Percentiles rank a stretch among this genome's conserved stretches.
Conservation (phyloP, 2,113 vertebrate species). For the Bombycilla garrulus region DNA sequence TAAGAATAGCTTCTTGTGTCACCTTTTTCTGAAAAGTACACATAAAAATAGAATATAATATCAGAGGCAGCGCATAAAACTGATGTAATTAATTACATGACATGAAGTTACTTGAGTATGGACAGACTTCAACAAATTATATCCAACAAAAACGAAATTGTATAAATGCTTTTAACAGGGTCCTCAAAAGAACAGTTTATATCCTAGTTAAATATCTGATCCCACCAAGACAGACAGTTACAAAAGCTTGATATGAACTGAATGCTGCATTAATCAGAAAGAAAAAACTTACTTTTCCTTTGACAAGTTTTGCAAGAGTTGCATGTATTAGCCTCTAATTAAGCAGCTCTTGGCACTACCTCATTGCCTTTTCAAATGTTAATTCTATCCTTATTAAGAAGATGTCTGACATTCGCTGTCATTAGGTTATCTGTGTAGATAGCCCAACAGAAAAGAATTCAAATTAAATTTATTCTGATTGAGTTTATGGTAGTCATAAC, state of each 20-base stretch:
- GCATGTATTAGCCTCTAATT: constrained; percentile 26
- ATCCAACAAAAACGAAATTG: background rate
- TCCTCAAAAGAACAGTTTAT: background rate
- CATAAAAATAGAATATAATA: constrained; percentile 21
- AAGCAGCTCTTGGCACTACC: constrained; percentile 7
- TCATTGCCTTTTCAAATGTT: background rate
- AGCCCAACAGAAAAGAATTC: background rate
- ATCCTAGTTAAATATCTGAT: background rate
- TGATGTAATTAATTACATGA: background rate
- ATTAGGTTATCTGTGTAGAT: constrained; percentile 3
- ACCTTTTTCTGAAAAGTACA: constrained; percentile 2
- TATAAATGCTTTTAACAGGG: background rate
- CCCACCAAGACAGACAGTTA: background rate
- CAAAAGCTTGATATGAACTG: background rate
- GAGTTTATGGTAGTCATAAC: background rate
- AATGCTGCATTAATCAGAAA: background rate
- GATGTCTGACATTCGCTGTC: background rate
- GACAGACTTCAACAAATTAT: background rate
- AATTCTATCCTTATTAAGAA: constrained; percentile 24
- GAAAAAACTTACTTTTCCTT: background rate
- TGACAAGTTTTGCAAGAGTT: constrained; percentile 2
- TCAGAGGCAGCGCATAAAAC: background rate
- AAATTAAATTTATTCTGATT: background rate
- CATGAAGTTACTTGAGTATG: background rate
- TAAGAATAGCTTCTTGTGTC: constrained; percentile 40